A percentile compares a stretch with the other conserved stretches of the same genome.
Conservation (phyloP, 2,888 invertebrate species). For the Nomada goodeniana region DNA sequence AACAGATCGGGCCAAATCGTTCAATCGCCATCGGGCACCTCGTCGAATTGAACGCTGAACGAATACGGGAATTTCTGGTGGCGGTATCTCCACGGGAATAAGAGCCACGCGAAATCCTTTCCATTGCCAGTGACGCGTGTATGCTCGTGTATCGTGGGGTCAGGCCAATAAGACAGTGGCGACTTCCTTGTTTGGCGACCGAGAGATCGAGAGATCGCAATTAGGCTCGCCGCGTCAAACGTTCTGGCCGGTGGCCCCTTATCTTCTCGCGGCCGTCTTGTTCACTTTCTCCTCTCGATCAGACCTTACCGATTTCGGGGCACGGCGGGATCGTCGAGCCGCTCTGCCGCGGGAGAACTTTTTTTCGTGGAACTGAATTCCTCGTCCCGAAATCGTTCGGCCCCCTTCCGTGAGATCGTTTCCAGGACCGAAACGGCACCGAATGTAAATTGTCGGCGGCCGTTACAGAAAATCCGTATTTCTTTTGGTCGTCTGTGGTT, state of each 20-base stretch:
- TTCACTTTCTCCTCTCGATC: conserved; percentile 71
- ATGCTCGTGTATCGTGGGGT: conserved; percentile 48
- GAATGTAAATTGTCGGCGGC: not conserved
- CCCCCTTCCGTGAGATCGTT: not conserved
- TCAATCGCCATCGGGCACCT: not conserved
- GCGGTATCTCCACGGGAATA: not conserved
- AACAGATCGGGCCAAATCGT: not conserved
- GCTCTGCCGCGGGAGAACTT: conserved; percentile 32
- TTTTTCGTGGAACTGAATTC: conserved; percentile 38
- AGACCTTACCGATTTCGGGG: conserved; percentile 63
- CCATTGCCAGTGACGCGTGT: conserved; percentile 40
- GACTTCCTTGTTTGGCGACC: conserved; percentile 75
- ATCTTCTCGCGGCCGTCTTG: conserved; percentile 60
- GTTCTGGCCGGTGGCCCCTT: conserved; percentile 67
- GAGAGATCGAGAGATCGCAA: conserved; percentile 74
- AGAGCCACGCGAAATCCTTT: conserved; percentile 28
- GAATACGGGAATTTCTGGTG: not conserved
- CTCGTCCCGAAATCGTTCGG: conserved; percentile 6
- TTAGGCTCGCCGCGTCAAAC: conserved; percentile 77
- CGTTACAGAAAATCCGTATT: not conserved
- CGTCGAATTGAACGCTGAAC: too few species aligned
- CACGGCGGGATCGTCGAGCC: conserved; percentile 51
- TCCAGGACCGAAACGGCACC: not conserved
- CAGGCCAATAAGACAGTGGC: conserved; percentile 68
- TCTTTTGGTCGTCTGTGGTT: not conserved